Conservation (phyloP, 2,888 invertebrate species). For the Bursaphelenchus okinawaensis region DNA sequence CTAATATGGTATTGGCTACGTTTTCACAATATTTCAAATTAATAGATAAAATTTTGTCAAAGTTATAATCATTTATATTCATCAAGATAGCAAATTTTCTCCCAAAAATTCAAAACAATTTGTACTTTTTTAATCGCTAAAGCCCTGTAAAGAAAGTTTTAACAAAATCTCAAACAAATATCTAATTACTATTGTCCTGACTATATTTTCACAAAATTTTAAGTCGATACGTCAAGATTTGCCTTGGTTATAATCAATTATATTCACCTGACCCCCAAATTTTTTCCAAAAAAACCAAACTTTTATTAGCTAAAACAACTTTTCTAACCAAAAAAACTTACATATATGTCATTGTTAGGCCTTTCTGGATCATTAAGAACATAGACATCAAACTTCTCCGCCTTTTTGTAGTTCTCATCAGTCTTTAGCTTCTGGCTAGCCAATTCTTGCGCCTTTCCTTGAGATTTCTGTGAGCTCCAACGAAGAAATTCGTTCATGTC, state of each 20-base stretch:
- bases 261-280: background rate
- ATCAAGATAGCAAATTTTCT: background rate
- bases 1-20: no score
- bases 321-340: background rate
- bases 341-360: background rate
- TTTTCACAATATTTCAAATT: background rate
- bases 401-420: background rate
- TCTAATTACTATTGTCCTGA: no score
- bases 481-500: background rate
- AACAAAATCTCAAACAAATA: background rate
- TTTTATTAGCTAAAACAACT: no score
- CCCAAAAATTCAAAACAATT: background rate
- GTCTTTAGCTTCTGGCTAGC: no score
- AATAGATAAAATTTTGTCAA: no score
- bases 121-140: no score
- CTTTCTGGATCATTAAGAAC: background rate
- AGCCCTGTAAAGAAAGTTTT: background rate
- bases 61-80: background rate
- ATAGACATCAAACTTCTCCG: background rate
- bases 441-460: background rate
- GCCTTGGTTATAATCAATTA: background rate
- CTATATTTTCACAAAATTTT: background rate
- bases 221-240: no score
- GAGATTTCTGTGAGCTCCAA: background rate
- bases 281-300: background rate